Evolutionary conservation across 2,797 vertebrate genomes (phyloP).

Genomic region (Austrolebias charrua): DNA sequence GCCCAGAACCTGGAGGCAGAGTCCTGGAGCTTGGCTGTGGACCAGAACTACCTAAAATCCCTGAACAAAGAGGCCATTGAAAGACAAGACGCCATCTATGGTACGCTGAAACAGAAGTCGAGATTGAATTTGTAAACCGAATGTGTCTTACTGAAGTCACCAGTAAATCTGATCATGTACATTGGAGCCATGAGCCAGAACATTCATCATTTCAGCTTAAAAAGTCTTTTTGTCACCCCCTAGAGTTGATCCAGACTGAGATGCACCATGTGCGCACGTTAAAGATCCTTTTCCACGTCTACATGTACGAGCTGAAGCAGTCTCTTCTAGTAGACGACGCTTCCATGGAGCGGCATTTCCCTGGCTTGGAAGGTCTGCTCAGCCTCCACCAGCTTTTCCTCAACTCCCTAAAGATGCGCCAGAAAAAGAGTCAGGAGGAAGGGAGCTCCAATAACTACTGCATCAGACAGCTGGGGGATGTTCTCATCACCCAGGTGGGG

Average conservation of each 20-base stretch:
- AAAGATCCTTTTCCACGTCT: slow-evolving; percentile 89
- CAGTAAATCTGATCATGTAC: neutral
- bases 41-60: slow-evolving; percentile 79
- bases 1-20: slow-evolving; percentile 86
- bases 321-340: slow-evolving; percentile 79
- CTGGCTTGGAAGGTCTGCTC: slow-evolving; percentile 79
- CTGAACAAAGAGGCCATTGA: slow-evolving; percentile 83
- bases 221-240: neutral
- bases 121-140: neutral
- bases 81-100: slow-evolving; percentile 93
- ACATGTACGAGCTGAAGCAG: slow-evolving; percentile 81
- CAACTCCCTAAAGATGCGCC: slow-evolving; percentile 79
- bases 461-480: slow-evolving; percentile 85
- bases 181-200: neutral
- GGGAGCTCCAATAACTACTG: slow-evolving; percentile 83
- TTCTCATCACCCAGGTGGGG: slow-evolving; percentile 87
- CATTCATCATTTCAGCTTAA: neutral
- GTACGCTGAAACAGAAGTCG: slow-evolving; percentile 67
- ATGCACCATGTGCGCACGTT: slow-evolving; percentile 90
- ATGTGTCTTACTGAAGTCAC: too few relatives aligned
- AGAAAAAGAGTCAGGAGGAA: slow-evolving; percentile 79
- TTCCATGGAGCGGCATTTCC: slow-evolving; percentile 81
- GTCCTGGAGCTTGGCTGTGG: slow-evolving; percentile 90
- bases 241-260: slow-evolving; percentile 95
- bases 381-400: slow-evolving; percentile 84